phyloP scores from a whole-genome alignment of 2,888 invertebrate genomes.

The Bugula neritina region DNA sequence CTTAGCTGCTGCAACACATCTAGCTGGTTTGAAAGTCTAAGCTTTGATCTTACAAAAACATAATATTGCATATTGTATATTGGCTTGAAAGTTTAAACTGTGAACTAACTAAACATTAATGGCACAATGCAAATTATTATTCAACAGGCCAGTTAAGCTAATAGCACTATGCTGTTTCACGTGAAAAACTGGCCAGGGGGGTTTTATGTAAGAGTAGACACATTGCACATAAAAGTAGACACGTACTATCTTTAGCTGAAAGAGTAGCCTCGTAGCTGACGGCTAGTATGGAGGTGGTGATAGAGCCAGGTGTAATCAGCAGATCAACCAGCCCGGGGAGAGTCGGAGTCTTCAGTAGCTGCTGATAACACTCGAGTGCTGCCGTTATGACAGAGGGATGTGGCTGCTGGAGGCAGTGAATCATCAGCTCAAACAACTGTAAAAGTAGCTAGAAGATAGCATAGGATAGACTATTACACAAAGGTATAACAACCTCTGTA shows the following conservation, averaged over 20 bases:
- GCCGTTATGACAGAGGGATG: conserved; percentile 86
- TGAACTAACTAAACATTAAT: no score
- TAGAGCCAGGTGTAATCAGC: conserved; percentile 57
- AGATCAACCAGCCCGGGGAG: conserved; percentile 56
- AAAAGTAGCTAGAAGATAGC: conserved; percentile 29
- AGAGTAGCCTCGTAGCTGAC: conserved; percentile 1
- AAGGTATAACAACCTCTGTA: neutral
- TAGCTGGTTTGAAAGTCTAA: no score
- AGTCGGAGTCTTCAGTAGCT: conserved; percentile 60
- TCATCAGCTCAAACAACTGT: conserved; percentile 54
- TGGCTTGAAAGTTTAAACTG: no score
- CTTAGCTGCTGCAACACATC: no score
- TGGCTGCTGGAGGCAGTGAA: conserved; percentile 58
- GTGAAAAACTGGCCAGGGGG: no score
- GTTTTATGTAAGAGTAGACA: no score
- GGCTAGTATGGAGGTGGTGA: conserved; percentile 32
- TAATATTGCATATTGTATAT: no score
- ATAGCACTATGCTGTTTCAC: no score
- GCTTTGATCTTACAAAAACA: no score
- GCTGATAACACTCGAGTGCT: conserved; percentile 69
- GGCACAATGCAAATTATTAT: no score
- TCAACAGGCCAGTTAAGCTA: no score
- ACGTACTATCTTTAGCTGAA: conserved; percentile 4
- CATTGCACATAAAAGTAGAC: no score
- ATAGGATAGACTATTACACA: neutral